Conservation (phyloP, 2,113 vertebrate species). For the Hippocampus barbouri region DNA sequence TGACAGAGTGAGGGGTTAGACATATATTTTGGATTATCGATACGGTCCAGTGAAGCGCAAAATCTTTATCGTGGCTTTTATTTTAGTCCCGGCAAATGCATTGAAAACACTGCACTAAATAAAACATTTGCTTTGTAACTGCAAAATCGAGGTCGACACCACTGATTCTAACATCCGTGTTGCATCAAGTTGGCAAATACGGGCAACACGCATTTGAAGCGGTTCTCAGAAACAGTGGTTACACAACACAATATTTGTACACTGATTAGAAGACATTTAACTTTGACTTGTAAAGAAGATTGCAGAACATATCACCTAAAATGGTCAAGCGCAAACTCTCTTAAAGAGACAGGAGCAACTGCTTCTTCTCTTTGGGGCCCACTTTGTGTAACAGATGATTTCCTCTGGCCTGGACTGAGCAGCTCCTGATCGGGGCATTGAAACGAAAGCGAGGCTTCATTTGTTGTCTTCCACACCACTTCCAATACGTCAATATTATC, state of each 20-base stretch:
- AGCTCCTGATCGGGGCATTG: conserved; percentile 71
- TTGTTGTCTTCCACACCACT: background rate
- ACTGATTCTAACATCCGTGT: too few species aligned
- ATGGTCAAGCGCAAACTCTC: conserved; percentile 84
- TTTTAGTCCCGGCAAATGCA: too few species aligned
- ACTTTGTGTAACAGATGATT: conserved; percentile 50
- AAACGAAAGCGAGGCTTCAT: background rate
- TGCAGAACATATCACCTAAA: conserved; percentile 78
- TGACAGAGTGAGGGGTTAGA: background rate
- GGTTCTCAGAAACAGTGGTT: too few species aligned
- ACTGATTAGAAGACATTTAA: too few species aligned
- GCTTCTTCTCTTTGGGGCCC: conserved; percentile 57
- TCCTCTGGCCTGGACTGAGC: conserved; percentile 83
- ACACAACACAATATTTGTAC: too few species aligned
- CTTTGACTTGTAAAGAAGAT: too few species aligned
- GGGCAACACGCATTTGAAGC: too few species aligned
- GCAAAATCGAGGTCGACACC: too few species aligned
- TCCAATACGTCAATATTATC: background rate
- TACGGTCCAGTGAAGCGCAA: background rate
- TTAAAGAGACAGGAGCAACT: conserved; percentile 78
- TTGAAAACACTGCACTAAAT: too few species aligned
- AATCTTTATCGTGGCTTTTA: background rate
- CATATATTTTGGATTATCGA: background rate
- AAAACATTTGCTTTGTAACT: too few species aligned
- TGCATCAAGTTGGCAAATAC: too few species aligned